Evolutionary conservation across 2,888 invertebrate genomes (phyloP).

Genomic region (Itoplectis maculator): DNA sequence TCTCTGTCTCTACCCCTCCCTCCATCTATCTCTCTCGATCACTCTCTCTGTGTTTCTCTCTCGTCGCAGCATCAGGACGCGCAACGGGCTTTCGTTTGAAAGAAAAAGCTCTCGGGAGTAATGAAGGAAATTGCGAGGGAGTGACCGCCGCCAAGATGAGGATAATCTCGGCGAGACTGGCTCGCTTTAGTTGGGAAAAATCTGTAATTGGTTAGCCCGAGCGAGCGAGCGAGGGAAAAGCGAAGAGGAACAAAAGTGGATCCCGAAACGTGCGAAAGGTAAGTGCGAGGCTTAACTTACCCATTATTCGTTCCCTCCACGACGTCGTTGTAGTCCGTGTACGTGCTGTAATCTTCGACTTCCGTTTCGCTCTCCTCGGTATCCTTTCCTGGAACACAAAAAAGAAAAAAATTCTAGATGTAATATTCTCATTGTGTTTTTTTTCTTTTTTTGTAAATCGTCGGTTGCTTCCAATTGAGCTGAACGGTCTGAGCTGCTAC

Average conservation of each 20-base stretch:
- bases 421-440: not conserved
- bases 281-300: conserved; percentile 68
- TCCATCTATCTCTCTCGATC: not conserved
- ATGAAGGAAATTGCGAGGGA: conserved; percentile 65
- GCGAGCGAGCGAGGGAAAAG: not conserved
- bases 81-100: conserved; percentile 44
- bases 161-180: conserved; percentile 56
- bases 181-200: conserved; percentile 58
- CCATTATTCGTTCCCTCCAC: conserved; percentile 77
- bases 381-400: conserved; percentile 67
- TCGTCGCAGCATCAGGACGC: conserved; percentile 4
- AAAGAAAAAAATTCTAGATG: conserved; percentile 6
- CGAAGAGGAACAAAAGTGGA: not conserved
- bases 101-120: conserved; percentile 62
- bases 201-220: conserved; percentile 50
- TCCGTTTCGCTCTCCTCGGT: conserved; percentile 77
- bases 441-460: not conserved
- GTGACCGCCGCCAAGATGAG: conserved; percentile 44
- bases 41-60: no score
- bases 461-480: not conserved
- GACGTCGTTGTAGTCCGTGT: conserved; percentile 79
- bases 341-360: conserved; percentile 78
- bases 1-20: not conserved
- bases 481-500: not conserved
- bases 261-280: conserved; percentile 25